Evolutionary conservation across 2,113 vertebrate species (phyloP).

Genomic region (Fulmarus glacialis): DNA sequence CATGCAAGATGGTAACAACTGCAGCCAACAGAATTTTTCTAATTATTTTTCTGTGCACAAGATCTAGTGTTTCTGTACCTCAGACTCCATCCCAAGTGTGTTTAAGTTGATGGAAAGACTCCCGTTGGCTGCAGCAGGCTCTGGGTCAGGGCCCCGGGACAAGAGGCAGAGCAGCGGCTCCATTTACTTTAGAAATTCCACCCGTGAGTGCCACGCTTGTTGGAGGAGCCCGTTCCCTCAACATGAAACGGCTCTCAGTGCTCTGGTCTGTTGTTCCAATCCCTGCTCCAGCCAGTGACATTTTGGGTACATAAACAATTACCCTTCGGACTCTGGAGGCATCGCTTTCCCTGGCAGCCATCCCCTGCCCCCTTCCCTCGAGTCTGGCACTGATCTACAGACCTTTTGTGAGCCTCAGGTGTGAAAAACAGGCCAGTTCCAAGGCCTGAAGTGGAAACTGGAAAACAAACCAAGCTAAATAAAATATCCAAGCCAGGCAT

Average conservation of each 20-base stretch:
- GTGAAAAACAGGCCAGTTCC: not conserved
- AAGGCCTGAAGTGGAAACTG: slow-evolving; percentile 3
- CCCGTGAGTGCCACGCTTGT: not conserved
- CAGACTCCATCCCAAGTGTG: not conserved
- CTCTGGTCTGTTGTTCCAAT: not conserved
- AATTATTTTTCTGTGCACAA: slow-evolving; percentile 2
- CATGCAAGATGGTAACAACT: slow-evolving; percentile 10
- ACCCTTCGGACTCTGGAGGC: not conserved
- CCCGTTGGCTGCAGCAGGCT: not conserved
- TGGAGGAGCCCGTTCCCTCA: not conserved
- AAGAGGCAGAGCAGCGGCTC: not conserved
- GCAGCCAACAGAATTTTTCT: slow-evolving; percentile 42
- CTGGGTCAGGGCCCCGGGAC: not conserved
- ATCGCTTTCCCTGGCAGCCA: not conserved
- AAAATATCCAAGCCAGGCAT: not conserved
- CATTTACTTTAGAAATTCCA: slow-evolving; percentile 24
- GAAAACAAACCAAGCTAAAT: slow-evolving; percentile 44
- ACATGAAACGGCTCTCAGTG: not conserved
- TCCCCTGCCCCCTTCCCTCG: not conserved
- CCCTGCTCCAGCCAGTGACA: not conserved
- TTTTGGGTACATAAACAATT: not conserved
- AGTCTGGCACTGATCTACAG: not conserved
- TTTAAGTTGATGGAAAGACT: not conserved
- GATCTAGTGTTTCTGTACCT: not conserved
- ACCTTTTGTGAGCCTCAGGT: not conserved